A percentile compares a stretch with the other conserved stretches of the same genome.
Conservation (phyloP, 2,797 vertebrate species). For the Tragelaphus oryx region DNA sequence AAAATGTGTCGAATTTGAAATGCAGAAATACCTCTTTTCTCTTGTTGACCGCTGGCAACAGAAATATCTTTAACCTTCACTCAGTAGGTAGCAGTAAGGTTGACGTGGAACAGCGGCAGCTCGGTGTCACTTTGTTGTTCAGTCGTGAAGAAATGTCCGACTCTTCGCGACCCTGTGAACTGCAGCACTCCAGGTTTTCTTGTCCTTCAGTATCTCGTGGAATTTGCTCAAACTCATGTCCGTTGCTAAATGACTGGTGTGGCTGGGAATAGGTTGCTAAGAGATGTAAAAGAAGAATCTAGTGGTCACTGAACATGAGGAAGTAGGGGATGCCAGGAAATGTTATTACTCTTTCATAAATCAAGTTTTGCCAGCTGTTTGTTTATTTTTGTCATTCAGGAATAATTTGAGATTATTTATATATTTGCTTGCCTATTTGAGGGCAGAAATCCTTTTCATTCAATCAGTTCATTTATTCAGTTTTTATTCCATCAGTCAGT, state of each 20-base stretch:
- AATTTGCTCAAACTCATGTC: not conserved
- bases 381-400: not conserved
- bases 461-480: not conserved
- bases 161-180: not conserved
- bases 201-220: not conserved
- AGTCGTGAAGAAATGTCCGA: not conserved
- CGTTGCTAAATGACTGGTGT: not conserved
- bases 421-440: not conserved
- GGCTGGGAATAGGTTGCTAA: not conserved
- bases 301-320: not conserved
- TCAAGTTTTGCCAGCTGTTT: not conserved
- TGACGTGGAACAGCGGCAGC: not conserved
- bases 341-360: not conserved
- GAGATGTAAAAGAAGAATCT: not conserved
- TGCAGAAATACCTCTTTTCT: not conserved
- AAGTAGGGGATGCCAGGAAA: not conserved
- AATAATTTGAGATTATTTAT: slow-evolving; percentile 9
- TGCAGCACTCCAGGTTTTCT: not conserved
- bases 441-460: not conserved
- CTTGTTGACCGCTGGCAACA: not conserved
- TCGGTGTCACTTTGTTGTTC: not conserved
- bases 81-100: not conserved
- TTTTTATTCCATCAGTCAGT: not conserved
- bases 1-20: slow-evolving; percentile 22
- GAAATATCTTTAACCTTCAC: not conserved